Evolutionary conservation across 2,113 vertebrate genomes (phyloP), one percentile per base, ranked within the genome.

Genomic region (Myocastor coypus): DNA sequence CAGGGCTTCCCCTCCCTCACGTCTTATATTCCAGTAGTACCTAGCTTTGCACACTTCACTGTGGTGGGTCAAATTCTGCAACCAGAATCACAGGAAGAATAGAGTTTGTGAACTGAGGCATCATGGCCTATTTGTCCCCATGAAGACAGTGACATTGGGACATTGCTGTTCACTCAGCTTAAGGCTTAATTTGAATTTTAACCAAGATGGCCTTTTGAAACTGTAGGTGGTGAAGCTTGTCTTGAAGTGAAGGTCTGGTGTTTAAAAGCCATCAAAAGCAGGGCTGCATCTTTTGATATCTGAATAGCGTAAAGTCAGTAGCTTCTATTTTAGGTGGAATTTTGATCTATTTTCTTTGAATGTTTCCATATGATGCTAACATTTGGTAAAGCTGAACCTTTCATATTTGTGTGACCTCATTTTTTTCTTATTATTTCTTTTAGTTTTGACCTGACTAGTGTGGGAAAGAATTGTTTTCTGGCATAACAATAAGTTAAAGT

Each of bases 261-360:
- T 77, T 80, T 78, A 68, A 89, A 94, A 81, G 71, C 83, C 78
- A 10, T 83, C 57, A 83, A 89, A 95, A 77, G n/a, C n/a, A 66
- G 42, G 55, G 57, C 34, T 78, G 16, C 40, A 34, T 77, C 30
- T 80, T 96, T 95, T 96, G 83, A 91, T 93, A 94, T 42, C 55
- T 68, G 34, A 55, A 63, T 14, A 37, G 3, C 10, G 4, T 30
- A 71, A 61, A 85, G 46, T 37, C 24, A 59, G 42, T 17, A 4
- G 40, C 71, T 92, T 88, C 86, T 97, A 92, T 87, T 95, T 96
- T 81, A 64, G 86, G 37, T 66, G 75, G 32, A 75, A 59, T 87
- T 97, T 96, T 95, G 87, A 75, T 95, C 66, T 92, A 19, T 84
- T 89, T 96, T 93, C 78, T 92, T 92, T 83, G 91, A 97, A 93